Base-by-base conservation (phyloP, 2,888 invertebrate species). In the Poecilobothrus nobilitatus region DNA sequence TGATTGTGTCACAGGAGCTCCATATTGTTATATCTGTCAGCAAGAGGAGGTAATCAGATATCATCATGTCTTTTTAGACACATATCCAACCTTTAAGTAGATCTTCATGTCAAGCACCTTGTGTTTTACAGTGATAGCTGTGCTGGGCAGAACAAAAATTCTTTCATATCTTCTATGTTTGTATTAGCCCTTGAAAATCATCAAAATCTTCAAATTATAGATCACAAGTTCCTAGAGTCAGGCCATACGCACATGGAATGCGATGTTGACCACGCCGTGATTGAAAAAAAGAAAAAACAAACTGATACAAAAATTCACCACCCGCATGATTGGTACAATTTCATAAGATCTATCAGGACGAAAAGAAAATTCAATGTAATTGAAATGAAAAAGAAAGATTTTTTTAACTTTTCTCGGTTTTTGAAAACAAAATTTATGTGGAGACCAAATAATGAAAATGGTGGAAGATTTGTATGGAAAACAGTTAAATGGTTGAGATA, bases 121-220 rank as follows among this genome's bases (percentile, higher is more conserved):
- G 67, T 73, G 61, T 71, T 72, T 63, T 72, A 72, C n/a, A 70
- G 70, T 67, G 72, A 72, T 67, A 71, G 65, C 41, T n/a, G n/a
- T n/a, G n/a, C n/a, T 70, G 70, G 21, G 66, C 67, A 15, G 68
- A 68, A 2, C 63, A 71, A 71, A 69, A 73, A 72, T 68, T 71
- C 70, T 53, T 70, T 70, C 66, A 66, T 71, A 41, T 65, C 65
- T 20, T 68, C 69, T 22, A 73, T 72, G 70, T 70, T 68, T 68
- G 20, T 64, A 33, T 66, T 68, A 63, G 67, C 64, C 21, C 67
- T 70, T 61, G 53, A 70, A 8, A 27, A 15, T 22, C 15, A 66
- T 12, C 15, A 53, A 15, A 37, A 63, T 27, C 27, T 27, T 27
- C 27, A 27, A 27, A 27, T 27, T 27, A 27, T 27, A 27, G 27